Evolutionary conservation across 2,888 invertebrate species (phyloP), one percentile per base, ranked within the genome.

Genomic region (Craniophora ligustri): DNA sequence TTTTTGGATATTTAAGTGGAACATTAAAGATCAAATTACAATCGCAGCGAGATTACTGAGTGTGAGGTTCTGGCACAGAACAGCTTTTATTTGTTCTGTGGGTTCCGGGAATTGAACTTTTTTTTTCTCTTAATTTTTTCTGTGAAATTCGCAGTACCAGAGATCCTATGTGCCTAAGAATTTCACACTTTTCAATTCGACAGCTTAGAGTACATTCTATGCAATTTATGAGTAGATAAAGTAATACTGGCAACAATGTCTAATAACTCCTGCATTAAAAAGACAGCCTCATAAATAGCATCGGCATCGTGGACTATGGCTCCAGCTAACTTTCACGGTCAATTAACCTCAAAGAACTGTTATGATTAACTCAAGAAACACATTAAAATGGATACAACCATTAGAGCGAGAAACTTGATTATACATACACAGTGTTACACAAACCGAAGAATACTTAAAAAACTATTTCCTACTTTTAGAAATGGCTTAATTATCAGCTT

Each of bases 311-410:
- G 19, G n/a, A 31, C 15, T 49, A 67, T 32, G 14, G 28, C 18
- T 66, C 38, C 36, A 23, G 45, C 41, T 28, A 36, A 63, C 67
- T 72, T 78, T 79, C 75, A 77, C 75, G 79, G 67, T 73, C 76
- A 76, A 78, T 80, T 78, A 68, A 74, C 70, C 64, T 42, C 42
- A 21, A 64, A 66, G 61, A 72, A 78, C 71, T 71, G 76, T 75
- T 78, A 75, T 67, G 70, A 76, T 78, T 69, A 68, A 68, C 62
- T 59, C 48, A 42, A 58, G 49, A 64, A n/a, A 59, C 42, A 51
- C 26, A 60, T 64, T 69, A 59, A 60, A 54, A 54, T 35, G 14
- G 19, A 54, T 40, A 14, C 36, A 40, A 56, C 21, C 40, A 50
- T 59, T 47, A 45, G 31, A 67, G 21, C 19, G 36, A 55, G 54